These are phyloP conservation scores for Pterophyllum scalare DNA, from an alignment of 2,113 vertebrate species.

Conservation along the genomic window DNA sequence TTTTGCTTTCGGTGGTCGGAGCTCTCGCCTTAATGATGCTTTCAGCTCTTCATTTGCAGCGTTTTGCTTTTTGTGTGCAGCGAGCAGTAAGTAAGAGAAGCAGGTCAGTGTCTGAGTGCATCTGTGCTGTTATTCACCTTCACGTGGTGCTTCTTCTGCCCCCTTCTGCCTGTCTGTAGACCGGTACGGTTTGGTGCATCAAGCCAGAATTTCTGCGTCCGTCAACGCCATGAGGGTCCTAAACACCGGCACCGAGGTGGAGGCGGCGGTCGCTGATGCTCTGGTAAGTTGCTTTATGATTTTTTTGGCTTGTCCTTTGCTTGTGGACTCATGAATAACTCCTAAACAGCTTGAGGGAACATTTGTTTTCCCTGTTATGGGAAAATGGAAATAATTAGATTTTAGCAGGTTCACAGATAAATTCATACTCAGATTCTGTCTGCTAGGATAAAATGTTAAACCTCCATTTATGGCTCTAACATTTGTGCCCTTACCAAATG, in stretches of 20 bases:
- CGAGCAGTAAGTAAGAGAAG: neutral
- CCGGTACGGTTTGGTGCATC: slow-evolving; percentile 94
- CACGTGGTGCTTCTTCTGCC: too few relatives aligned
- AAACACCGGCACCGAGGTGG: slow-evolving; percentile 96
- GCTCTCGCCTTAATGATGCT: neutral
- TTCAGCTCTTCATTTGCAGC: neutral
- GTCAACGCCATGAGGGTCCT: slow-evolving; percentile 95
- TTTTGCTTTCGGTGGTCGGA: slow-evolving; percentile 24
- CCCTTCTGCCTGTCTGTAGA: slow-evolving; percentile 75
- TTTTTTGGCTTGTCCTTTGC: neutral
- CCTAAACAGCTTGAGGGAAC: neutral
- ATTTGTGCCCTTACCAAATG: neutral
- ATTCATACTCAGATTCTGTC: neutral
- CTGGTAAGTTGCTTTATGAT: slow-evolving; percentile 85
- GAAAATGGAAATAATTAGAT: neutral
- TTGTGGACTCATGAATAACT: neutral
- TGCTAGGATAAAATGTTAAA: neutral
- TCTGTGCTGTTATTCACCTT: neutral
- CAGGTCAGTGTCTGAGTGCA: slow-evolving; percentile 38
- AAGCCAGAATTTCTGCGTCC: slow-evolving; percentile 92
- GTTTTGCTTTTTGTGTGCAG: neutral
- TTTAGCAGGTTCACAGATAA: neutral
- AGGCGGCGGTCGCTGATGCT: slow-evolving; percentile 96
- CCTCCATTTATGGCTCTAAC: neutral
- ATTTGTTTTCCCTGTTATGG: too few relatives aligned